A percentile compares a stretch with the other conserved stretches of the same genome.
Evolutionary conservation across 2,113 vertebrate species (phyloP).

Genomic region (Xenotilapia leptura): DNA sequence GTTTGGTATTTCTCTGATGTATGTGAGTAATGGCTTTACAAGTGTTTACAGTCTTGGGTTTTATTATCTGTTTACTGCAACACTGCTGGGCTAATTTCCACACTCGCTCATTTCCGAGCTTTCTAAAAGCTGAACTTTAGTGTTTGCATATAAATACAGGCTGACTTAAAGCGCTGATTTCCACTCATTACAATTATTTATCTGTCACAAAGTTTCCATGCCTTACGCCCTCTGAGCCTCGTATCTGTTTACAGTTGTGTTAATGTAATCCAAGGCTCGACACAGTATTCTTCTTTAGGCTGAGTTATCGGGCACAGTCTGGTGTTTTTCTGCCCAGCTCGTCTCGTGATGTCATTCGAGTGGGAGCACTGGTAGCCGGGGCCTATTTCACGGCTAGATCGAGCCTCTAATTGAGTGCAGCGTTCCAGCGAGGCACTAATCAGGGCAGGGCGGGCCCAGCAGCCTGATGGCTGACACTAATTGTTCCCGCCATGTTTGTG

Average conservation of each 20-base stretch:
- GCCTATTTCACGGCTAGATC: conserved; percentile 18
- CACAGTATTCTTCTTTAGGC: neutral
- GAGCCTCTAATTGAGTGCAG: conserved; percentile 43
- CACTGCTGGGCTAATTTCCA: neutral
- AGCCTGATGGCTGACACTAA: conserved; percentile 47
- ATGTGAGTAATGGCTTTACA: neutral
- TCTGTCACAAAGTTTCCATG: neutral
- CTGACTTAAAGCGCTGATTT: neutral
- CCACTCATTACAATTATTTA: neutral
- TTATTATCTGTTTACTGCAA: neutral
- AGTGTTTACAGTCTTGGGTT: neutral
- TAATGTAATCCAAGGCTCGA: neutral
- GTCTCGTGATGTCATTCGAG: conserved; percentile 6
- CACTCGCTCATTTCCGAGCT: neutral
- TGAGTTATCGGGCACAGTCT: neutral
- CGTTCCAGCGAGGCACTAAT: conserved; percentile 44
- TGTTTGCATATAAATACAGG: neutral
- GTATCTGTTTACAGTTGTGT: neutral
- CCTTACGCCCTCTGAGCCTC: neutral
- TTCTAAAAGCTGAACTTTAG: neutral
- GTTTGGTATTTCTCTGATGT: neutral
- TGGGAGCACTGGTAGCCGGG: neutral
- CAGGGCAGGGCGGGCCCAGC: neutral
- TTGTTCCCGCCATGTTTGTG: conserved; percentile 36
- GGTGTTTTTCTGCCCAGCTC: neutral